Evolutionary conservation across 2,888 invertebrate genomes (phyloP).

Genomic region (Brachylomia viminalis): DNA sequence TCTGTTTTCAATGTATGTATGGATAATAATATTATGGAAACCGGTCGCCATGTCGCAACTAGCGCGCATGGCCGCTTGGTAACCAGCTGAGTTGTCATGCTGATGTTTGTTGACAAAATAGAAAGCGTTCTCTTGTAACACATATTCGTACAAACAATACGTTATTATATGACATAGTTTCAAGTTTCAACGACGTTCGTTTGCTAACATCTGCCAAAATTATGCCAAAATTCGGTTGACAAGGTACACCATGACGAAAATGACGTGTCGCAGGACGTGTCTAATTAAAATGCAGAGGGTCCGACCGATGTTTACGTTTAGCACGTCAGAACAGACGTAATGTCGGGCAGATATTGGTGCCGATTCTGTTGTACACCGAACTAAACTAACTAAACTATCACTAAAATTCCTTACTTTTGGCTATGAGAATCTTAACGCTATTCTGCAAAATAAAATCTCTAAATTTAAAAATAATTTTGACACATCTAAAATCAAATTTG

Average conservation of each 20-base stretch:
- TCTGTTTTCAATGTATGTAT: background rate
- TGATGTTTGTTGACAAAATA: constrained; percentile 10
- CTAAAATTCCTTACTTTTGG: too few relatives aligned
- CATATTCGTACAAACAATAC: constrained; percentile 4
- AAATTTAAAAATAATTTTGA: too few relatives aligned
- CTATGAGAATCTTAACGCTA: too few relatives aligned
- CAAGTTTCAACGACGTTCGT: background rate
- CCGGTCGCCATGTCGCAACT: constrained; percentile 10
- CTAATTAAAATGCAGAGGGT: background rate
- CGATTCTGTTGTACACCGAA: too few relatives aligned
- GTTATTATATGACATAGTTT: background rate
- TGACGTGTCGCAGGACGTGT: background rate
- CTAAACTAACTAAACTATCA: too few relatives aligned
- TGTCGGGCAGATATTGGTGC: too few relatives aligned
- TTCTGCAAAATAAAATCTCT: too few relatives aligned
- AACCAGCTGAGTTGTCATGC: constrained; percentile 2
- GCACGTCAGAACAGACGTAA: background rate
- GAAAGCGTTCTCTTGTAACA: constrained; percentile 24
- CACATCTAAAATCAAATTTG: too few relatives aligned
- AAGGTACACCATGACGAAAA: background rate
- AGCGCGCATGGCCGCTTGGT: accelerated
- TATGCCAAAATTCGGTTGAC: background rate
- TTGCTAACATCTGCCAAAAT: background rate
- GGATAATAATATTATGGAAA: background rate
- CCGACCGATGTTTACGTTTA: background rate